Evolutionary conservation across 2,113 vertebrate genomes (phyloP), one percentile per base, ranked within the genome.

Genomic region (Parotia lawesii): DNA sequence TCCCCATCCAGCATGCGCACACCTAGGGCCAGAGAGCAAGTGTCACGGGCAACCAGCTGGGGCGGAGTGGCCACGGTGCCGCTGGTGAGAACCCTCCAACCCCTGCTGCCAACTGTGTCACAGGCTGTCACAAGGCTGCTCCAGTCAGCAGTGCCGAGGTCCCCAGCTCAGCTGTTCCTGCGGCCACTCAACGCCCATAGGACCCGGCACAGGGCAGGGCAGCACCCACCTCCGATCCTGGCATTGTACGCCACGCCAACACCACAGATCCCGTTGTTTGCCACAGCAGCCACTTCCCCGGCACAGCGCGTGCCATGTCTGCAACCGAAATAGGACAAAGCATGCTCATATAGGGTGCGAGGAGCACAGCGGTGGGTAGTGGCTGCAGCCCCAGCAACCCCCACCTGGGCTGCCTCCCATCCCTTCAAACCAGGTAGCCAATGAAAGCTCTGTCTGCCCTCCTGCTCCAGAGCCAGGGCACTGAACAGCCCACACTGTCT

Each of bases 1-100:
- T 99, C 99, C 35, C 99, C 99, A 20, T 99, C 99, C 97, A 99
- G 96, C 99, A 99, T 99, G 65, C 99, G 99, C 92, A 99, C 99
- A 61, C 99, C 99, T 99, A 96, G 73, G 76, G 85, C 64, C 85
- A 71, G 38, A 82, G 60, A 96, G 73, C 71, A 74, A 72, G 66
- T 0, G 62, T 80, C 71, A 70, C 1, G 0, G 50, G 78, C 0
- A 2, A 38, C 42, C 0, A 2, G 47, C 50, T 0, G 0, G 35
- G 50, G 82, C 58, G 65, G 29, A 19, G 42, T 0, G 2, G 70
- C 65, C 19, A 6, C 1, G 0, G 44, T 10, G 66, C 18, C 0
- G 0, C 42, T 9, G 35, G 12, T 5, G 1, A 64, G 47, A 48
- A 4, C 40, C 37, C 18, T 27, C 69, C 6, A 2, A 15, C 18